Percentiles rank a stretch among this genome's conserved stretches.
phyloP scores from a whole-genome alignment of 2,888 invertebrate genomes.

The Ectobius pallidus region DNA sequence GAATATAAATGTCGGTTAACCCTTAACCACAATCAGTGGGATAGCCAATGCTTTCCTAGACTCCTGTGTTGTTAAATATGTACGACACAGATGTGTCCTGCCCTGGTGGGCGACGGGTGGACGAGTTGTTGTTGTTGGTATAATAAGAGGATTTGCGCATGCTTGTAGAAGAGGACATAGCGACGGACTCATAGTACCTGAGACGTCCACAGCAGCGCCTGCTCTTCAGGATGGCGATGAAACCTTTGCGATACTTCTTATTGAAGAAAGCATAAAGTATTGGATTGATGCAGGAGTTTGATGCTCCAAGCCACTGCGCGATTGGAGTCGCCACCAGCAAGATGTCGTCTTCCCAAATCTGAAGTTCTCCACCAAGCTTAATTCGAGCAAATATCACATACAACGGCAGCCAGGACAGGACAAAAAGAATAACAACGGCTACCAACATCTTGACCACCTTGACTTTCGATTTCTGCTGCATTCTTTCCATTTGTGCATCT shows the following conservation, averaged over 20 bases:
- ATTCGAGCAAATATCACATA: conserved; percentile 88
- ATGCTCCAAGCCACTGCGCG: conserved; percentile 91
- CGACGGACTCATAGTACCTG: conserved; percentile 85
- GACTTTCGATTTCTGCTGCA: conserved; percentile 91
- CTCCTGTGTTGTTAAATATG: conserved; percentile 64
- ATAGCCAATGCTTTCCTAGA: conserved; percentile 18
- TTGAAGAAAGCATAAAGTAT: conserved; percentile 94
- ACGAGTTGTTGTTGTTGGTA: conserved; percentile 69
- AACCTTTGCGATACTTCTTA: conserved; percentile 89
- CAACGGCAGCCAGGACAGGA: conserved; percentile 90
- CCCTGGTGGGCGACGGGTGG: conserved; percentile 54
- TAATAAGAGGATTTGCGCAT: conserved; percentile 86
- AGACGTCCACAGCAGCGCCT: conserved; percentile 84
- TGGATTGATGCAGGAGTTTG: conserved; percentile 95
- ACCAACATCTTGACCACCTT: conserved; percentile 72
- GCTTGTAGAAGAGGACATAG: conserved; percentile 79
- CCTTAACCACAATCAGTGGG: not conserved
- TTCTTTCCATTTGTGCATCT: conserved; percentile 88
- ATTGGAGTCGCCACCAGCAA: conserved; percentile 83
- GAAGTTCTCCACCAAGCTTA: conserved; percentile 77
- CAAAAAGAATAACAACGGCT: conserved; percentile 91
- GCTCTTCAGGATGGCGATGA: conserved; percentile 85
- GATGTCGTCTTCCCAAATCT: conserved; percentile 79
- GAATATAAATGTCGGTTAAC: conserved; percentile 7
- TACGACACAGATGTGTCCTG: conserved; percentile 63